phyloP scores from a whole-genome alignment of 2,113 vertebrate species.

The Psammodynastes pulverulentus region DNA sequence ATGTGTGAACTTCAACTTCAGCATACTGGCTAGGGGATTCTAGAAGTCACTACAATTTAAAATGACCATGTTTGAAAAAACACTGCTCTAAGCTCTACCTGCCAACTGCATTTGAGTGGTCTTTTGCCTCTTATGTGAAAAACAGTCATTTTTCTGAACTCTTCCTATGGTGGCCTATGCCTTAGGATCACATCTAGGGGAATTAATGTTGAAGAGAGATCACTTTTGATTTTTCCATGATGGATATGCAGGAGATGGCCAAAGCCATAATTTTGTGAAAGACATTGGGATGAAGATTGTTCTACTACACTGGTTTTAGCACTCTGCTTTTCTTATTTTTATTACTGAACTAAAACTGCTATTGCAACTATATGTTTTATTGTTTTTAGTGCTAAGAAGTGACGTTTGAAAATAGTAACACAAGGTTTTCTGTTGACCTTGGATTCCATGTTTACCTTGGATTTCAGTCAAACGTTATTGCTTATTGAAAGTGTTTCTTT shows the following conservation, averaged over 20 bases:
- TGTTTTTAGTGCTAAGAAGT: neutral
- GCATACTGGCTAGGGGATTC: neutral
- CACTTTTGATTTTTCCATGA: no score
- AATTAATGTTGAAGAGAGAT: neutral
- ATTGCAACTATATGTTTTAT: neutral
- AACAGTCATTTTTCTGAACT: neutral
- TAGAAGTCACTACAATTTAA: neutral
- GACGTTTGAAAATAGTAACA: neutral
- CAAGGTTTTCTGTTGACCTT: neutral
- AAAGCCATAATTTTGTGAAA: neutral
- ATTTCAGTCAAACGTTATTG: neutral
- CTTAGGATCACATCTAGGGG: neutral
- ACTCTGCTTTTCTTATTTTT: neutral
- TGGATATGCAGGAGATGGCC: neutral
- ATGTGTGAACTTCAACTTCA: neutral
- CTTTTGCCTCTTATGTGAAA: neutral
- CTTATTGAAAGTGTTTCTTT: neutral
- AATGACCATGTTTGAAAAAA: neutral
- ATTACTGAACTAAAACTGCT: neutral
- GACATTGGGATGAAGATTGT: neutral
- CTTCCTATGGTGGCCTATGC: neutral
- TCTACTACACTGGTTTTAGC: neutral
- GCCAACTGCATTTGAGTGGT: neutral
- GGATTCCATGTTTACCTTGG: neutral
- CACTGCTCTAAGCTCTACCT: neutral